Evolutionary conservation across 2,113 vertebrate species (phyloP), one percentile per base, ranked within the genome.

Genomic region (Mandrillus leucophaeus): DNA sequence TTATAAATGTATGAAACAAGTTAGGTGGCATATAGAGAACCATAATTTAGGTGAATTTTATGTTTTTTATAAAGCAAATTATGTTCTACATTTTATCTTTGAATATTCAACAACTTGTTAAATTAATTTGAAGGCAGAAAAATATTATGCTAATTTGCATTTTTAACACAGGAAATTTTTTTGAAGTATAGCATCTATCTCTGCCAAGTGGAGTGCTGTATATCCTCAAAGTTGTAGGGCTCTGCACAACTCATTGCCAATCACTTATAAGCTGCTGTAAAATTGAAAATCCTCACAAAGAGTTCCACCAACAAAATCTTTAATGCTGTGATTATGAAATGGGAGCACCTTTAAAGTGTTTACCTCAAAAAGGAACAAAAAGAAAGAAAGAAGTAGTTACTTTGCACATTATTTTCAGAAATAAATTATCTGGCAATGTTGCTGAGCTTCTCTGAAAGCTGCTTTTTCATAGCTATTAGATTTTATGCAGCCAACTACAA

Each of bases 41-140:
- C 59, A 6, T n/a, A 87, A 78, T 72, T 64, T 66, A 88, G 23
- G 27, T 32, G 25, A 55, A 64, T 64, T 66, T 40, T 70, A n/a
- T 52, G 17, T 16, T 88, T 52, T 66, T 30, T 82, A 40, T 43
- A 38, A 38, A 66, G 57, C 40, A 66, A 83, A 45, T 30, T 72
- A 22, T 27, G 45, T 30, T 66, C 48, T 59, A 35, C 6, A 70
- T 83, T 88, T 35, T 86, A 66, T 87, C 52, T 96, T 93, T 57
- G n/a, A 80, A 95, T 90, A 93, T 96, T 80, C 94, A 75, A 76
- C 40, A 88, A 82, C 86, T 80, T 84, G 48, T 75, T 94, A 86
- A 90, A 94, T 92, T 87, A 90, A 95, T 93, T 90, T 73, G 25
- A 91, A 90, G 32, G 80, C 52, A 88, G 48, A 83, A 95, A 94